Evolutionary conservation across 2,113 vertebrate genomes (phyloP).

Genomic region (Phalacrocorax brasilianus): DNA sequence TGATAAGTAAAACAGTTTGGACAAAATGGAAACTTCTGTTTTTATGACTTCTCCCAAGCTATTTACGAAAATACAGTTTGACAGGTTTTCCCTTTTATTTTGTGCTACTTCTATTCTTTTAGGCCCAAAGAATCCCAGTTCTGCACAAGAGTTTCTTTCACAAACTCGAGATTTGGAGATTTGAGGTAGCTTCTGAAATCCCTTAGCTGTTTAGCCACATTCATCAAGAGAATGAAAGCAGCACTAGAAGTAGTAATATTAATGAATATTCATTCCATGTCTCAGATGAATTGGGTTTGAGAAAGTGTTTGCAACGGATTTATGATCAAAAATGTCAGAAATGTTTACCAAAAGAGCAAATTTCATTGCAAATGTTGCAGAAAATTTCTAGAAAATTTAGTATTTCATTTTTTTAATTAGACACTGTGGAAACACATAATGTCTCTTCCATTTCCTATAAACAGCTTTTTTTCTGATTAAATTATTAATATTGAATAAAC

Average conservation of each 20-base stretch:
- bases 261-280: background rate
- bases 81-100: background rate
- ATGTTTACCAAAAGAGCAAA: background rate
- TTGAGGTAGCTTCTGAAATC: background rate
- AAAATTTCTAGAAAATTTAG: background rate
- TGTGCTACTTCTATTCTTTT: background rate
- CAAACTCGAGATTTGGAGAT: background rate
- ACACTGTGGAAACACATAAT: background rate
- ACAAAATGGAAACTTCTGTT: background rate
- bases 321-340: background rate
- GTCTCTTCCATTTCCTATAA: background rate
- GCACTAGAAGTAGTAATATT: background rate
- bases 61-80: background rate
- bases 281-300: background rate
- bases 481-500: background rate
- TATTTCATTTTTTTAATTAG: background rate
- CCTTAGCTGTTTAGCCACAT: background rate
- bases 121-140: background rate
- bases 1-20: background rate
- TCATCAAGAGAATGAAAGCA: background rate
- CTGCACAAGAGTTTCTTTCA: background rate
- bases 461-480: background rate
- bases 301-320: background rate
- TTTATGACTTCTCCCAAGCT: background rate
- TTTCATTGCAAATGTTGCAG: background rate